phyloP scores from a whole-genome alignment of 2,113 vertebrate genomes.

The Nothobranchius kuhntae region DNA sequence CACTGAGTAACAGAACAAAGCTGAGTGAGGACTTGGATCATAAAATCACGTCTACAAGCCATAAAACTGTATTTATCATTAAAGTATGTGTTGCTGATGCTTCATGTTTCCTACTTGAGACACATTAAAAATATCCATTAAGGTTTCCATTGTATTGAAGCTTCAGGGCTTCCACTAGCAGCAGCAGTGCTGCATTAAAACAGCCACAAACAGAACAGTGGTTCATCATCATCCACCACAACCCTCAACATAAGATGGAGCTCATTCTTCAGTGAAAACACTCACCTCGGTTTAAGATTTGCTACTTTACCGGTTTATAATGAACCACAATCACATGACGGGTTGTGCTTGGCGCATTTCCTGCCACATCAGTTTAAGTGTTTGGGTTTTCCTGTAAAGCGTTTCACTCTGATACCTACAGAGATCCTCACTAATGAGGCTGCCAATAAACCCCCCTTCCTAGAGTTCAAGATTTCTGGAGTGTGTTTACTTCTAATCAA shows the following conservation, averaged over 20 bases:
- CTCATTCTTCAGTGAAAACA: background rate
- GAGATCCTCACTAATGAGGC: constrained; percentile 23
- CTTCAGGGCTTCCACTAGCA: constrained; percentile 17
- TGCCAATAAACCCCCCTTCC: constrained; percentile 30
- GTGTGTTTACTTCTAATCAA: constrained; percentile 22
- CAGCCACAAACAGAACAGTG: background rate
- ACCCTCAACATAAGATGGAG: background rate
- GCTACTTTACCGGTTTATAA: constrained; percentile 13
- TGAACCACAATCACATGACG: constrained; percentile 1
- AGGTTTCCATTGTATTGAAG: constrained; percentile 13
- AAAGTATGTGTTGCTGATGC: no score
- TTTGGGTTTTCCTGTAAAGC: background rate
- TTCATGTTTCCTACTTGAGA: constrained; percentile 6
- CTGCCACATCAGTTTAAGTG: background rate
- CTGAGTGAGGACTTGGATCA: no score
- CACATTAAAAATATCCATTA: constrained; percentile 38
- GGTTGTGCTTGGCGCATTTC: constrained; percentile 3
- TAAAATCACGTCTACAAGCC: no score
- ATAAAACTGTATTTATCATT: no score
- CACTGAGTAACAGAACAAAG: no score
- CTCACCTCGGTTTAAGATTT: background rate
- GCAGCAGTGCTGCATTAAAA: no score
- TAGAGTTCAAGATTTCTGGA: constrained; percentile 2
- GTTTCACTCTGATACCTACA: background rate
- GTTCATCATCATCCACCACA: no score